A percentile compares a stretch with the other conserved stretches of the same genome.
Evolutionary conservation across 2,113 vertebrate genomes (phyloP).

Genomic region (Motacilla tschutschensis): DNA sequence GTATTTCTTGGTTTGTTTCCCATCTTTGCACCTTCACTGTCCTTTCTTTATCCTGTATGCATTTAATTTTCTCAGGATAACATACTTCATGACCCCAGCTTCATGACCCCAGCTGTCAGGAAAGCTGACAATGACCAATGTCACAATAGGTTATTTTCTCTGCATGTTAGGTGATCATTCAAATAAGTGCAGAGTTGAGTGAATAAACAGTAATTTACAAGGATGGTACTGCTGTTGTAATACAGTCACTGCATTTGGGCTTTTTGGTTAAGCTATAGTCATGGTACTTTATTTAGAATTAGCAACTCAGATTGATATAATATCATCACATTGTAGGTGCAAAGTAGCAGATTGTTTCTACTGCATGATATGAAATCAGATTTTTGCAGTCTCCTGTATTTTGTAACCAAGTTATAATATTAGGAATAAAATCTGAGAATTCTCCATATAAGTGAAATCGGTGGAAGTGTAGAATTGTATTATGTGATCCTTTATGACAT

Average conservation of each 20-base stretch:
- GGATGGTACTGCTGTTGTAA: neutral
- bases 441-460: neutral
- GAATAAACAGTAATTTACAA: neutral
- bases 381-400: neutral
- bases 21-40: neutral
- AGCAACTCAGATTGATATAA: neutral
- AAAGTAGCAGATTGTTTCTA: neutral
- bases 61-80: neutral
- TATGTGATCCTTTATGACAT: neutral
- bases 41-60: neutral
- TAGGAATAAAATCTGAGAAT: neutral
- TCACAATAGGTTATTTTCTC: neutral
- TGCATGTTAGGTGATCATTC: neutral
- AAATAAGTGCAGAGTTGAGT: neutral
- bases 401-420: neutral
- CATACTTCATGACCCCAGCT: neutral
- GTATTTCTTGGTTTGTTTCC: neutral
- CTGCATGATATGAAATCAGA: neutral
- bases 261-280: neutral
- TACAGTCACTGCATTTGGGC: neutral
- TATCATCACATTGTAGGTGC: fast-evolving
- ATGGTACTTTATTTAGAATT: neutral
- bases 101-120: neutral
- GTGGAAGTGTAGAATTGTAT: neutral
- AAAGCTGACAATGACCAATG: neutral